Percentiles rank a stretch among this genome's conserved stretches.
phyloP scores from a whole-genome alignment of 2,888 invertebrate genomes.

The Ceraclea dissimilis region DNA sequence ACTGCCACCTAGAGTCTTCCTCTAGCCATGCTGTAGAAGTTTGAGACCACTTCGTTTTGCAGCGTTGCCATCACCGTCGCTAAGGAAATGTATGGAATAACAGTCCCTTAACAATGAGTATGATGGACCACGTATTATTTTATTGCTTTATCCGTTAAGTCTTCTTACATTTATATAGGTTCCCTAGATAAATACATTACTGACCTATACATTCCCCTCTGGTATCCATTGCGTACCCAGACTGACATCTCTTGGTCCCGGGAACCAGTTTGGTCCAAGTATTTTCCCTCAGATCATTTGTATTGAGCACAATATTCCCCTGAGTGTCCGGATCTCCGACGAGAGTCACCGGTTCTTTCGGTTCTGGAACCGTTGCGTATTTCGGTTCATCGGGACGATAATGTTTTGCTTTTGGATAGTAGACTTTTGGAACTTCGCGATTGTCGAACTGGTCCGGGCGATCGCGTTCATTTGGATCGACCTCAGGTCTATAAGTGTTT shows the following conservation, averaged over 20 bases:
- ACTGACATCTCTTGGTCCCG: conserved; percentile 37
- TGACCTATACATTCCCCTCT: conserved; percentile 53
- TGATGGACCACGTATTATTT: too few relatives aligned
- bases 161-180: too few relatives aligned
- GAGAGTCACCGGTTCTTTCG: conserved; percentile 4
- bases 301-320: conserved; percentile 34
- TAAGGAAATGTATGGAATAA: too few relatives aligned
- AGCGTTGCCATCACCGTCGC: too few relatives aligned
- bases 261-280: conserved; percentile 36
- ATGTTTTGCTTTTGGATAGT: conserved; percentile 5
- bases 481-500: background rate
- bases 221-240: conserved; percentile 48
- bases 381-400: conserved; percentile 9
- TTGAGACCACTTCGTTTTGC: too few relatives aligned
- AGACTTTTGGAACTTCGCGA: background rate
- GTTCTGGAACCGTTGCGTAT: conserved; percentile 5
- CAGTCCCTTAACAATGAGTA: too few relatives aligned
- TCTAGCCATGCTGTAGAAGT: too few relatives aligned
- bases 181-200: too few relatives aligned
- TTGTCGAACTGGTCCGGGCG: conserved; percentile 1
- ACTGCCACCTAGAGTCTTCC: too few relatives aligned
- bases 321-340: conserved; percentile 31
- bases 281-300: conserved; percentile 34
- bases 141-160: too few relatives aligned
- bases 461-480: background rate